Evolutionary conservation across 2,888 invertebrate species (phyloP), one percentile per base, ranked within the genome.

Genomic region (Imbricaverruca yamaguchii): DNA sequence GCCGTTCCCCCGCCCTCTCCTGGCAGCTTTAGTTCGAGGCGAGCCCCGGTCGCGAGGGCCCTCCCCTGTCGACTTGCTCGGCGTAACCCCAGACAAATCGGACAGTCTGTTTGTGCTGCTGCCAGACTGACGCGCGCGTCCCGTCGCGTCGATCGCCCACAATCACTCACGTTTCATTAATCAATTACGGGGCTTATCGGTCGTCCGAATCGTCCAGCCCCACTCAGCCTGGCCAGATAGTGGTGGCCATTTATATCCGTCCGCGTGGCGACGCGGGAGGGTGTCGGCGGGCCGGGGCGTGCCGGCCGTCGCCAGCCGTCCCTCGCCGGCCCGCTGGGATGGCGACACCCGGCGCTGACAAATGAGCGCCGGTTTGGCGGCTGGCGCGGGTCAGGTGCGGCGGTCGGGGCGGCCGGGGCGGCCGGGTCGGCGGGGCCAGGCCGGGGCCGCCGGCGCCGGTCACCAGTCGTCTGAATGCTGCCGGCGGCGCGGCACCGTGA

Each of bases 401-500:
- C 6, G 7, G 69, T 0, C 25, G 39, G 67, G 69, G 39, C 39
- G 23, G 39, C 15, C 15, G 65, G 15, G 25, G 21, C 7, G 23
- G 69, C 2, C 39, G 15, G 69, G 39, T 0, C 13, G 69, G 67
- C 25, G 25, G 67, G n/a, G 23, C 7, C 65, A 13, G 65, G 23
- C 9, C 23, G 67, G 67, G 11, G 18, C 63, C 8, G 63, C 23
- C 67, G 23, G 67, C 4, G 67, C 23, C 23, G 23, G 69, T 8
- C 21, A 39, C 15, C 69, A 69, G 69, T 69, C 69, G 69, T 3
- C 69, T 69, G 69, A 39, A 69, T 69, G 69, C 69, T 25, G 69
- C 39, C 69, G 65, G n/a, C 8, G n/a, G n/a, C 39, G 39, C 4
- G 12, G 13, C 12, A 39, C 13, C 39, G 13, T 15, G 25, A 0